Conservation (phyloP, 2,888 invertebrate genomes). For the Cantharis flavilabris region DNA sequence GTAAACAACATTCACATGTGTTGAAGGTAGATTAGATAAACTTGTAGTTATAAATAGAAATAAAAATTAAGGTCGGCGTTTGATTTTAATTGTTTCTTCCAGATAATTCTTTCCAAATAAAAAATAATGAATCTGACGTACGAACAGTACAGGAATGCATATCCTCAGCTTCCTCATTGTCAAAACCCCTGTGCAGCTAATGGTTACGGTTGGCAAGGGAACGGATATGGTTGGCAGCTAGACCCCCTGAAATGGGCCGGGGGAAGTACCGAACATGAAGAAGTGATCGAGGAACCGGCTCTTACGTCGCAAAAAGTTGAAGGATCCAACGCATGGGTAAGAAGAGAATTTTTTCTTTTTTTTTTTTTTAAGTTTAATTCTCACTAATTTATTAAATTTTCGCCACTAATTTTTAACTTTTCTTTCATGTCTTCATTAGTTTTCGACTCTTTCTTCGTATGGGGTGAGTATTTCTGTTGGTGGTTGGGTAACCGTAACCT, state of each 20-base stretch:
- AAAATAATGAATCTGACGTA: slow-evolving; percentile 38
- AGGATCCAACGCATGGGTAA: slow-evolving; percentile 51
- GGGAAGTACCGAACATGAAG: slow-evolving; percentile 32
- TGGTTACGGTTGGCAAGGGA: slow-evolving; percentile 56
- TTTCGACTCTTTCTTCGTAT: background rate
- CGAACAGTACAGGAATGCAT: slow-evolving; percentile 52
- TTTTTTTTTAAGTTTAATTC: background rate
- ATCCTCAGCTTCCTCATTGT: slow-evolving; percentile 49
- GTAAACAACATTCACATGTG: background rate
- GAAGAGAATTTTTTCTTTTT: slow-evolving; percentile 29
- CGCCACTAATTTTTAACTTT: background rate
- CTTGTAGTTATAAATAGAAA: background rate
- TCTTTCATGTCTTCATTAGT: background rate
- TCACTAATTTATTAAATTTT: background rate
- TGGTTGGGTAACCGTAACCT: background rate
- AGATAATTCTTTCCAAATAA: background rate
- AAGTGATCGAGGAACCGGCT: slow-evolving; percentile 46
- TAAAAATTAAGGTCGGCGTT: background rate
- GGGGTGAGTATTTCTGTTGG: background rate
- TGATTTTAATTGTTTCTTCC: background rate
- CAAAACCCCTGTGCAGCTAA: slow-evolving; percentile 52
- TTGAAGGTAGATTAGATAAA: background rate
- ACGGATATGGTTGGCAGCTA: slow-evolving; percentile 55
- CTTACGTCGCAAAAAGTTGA: slow-evolving; percentile 49
- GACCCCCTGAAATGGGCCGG: slow-evolving; percentile 51